These are phyloP conservation scores for Agonopterix arenella DNA, from an alignment of 2,888 invertebrate genomes.

Conservation along the genomic window DNA sequence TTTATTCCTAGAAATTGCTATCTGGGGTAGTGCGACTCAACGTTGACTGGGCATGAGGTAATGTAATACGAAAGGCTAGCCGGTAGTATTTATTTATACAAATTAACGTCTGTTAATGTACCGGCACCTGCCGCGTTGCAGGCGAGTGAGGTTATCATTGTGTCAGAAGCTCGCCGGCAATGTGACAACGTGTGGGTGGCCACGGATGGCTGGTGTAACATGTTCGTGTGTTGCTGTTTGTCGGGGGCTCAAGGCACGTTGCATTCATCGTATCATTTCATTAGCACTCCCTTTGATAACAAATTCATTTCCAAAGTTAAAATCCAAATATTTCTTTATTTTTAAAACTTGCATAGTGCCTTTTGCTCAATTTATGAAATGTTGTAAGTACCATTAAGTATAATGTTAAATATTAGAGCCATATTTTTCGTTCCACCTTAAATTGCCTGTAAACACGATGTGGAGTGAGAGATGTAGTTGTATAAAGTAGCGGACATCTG, in stretches of 20 bases:
- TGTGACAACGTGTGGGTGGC: constrained; percentile 9
- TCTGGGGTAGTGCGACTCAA: constrained; percentile 11
- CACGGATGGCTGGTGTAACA: constrained; percentile 14
- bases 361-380: constrained; percentile 65
- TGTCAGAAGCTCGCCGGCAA: constrained; percentile 12
- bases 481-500: constrained; percentile 13
- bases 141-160: constrained; percentile 1
- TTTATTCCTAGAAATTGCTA: too few relatives aligned
- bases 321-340: constrained; percentile 51
- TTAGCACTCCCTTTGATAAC: constrained; percentile 24
- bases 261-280: constrained; percentile 39
- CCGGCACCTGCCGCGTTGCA: constrained; percentile 16
- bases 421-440: constrained; percentile 32
- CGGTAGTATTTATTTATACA: constrained; percentile 27
- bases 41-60: constrained; percentile 23
- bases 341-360: constrained; percentile 67
- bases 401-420: constrained; percentile 40
- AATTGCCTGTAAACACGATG: constrained; percentile 24
- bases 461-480: constrained; percentile 21
- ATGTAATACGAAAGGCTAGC: constrained; percentile 32
- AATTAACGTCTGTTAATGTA: constrained; percentile 12
- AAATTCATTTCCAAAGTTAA: constrained; percentile 42
- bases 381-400: constrained; percentile 44
- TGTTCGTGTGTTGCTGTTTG: constrained; percentile 20
- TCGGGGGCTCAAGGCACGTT: constrained; percentile 63